Conservation (phyloP, 1,140 invertebrate genomes). For the Aporrectodea caliginosa region DNA sequence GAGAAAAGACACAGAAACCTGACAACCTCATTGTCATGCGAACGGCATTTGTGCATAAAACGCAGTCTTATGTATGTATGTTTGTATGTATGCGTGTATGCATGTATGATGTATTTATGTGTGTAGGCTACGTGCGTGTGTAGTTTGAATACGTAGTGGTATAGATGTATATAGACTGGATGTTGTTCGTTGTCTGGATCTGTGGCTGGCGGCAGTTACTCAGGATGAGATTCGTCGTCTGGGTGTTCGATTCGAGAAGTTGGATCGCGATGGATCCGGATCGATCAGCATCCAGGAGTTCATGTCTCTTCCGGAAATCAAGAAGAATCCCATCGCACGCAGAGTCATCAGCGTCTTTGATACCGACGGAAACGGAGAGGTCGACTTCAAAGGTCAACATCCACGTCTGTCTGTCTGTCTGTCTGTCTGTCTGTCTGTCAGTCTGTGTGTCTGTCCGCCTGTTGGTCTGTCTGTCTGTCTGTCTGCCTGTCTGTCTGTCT, state of each 20-base stretch:
- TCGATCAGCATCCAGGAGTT: constrained; percentile 96
- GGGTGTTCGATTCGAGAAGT: constrained; percentile 92
- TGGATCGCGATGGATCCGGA: constrained; percentile 95
- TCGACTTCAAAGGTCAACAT: constrained; percentile 75
- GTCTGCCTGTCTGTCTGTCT: no score
- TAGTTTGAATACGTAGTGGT: no score
- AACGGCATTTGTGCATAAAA: no score
- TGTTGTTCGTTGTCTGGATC: no score
- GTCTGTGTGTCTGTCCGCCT: not conserved
- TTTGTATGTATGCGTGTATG: no score
- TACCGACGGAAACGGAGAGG: constrained; percentile 95
- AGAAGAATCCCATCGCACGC: constrained; percentile 96
- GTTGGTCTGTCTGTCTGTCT: no score
- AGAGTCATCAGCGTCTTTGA: constrained; percentile 98
- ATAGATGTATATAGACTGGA: no score
- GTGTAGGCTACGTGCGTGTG: no score
- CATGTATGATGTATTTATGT: no score
- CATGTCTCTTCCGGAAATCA: constrained; percentile 93
- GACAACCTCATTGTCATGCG: no score
- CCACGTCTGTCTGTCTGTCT: not conserved
- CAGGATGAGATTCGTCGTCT: constrained; percentile 94
- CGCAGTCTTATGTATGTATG: no score
- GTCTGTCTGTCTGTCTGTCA: not conserved
- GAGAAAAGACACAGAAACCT: no score
- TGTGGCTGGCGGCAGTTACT: constrained; percentile 64